Evolutionary conservation across 2,113 vertebrate genomes (phyloP), one percentile per base, ranked within the genome.

Genomic region (Dicentrarchus labrax): DNA sequence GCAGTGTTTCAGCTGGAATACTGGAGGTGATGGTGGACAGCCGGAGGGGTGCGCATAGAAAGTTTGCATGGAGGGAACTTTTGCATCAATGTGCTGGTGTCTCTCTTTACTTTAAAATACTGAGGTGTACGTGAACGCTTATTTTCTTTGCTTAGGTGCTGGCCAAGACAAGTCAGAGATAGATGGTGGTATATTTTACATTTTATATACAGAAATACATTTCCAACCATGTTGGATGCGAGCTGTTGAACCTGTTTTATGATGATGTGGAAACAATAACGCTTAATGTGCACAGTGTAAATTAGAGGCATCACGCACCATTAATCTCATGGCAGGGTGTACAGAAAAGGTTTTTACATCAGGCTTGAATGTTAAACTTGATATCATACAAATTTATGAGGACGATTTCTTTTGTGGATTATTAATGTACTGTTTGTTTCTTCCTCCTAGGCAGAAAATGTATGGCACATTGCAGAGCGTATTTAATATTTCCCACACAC

Each of bases 171-270:
- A 70, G 76, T 57, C 30, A 22, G 3, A 45, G 66, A 53, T 13
- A n/a, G 17, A 57, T 66, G 19, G 59, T 11, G 11, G 13, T 21
- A 4, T 45, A 56, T 36, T 45, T 13, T n/a, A 22, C 1, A 3
- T 80, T 77, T 69, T 45, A 17, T 54, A 19, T 19, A 30, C 12
- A 43, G 36, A 71, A 74, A 67, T 56, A 56, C 6, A 60, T 57
- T 70, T 76, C 10, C 13, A 70, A 8, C 38, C 19, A 43, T 43
- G 48, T 72, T 78, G 13, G 19, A 71, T 69, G 16, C 3, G 21
- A n/a, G 30, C 68, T 73, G 73, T 69, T 82, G 45, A 76, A 41
- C 24, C 54, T n/a, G 24, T 71, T 84, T 84, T 78, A 66, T 60
- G 48, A 45, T 36, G 56, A 38, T 77, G 48, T 71, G 24, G n/a